A percentile compares a stretch with the other conserved stretches of the same genome.
These are phyloP conservation scores for Silvanus unidentatus DNA, from an alignment of 2,888 invertebrate species.

Conservation along the genomic window DNA sequence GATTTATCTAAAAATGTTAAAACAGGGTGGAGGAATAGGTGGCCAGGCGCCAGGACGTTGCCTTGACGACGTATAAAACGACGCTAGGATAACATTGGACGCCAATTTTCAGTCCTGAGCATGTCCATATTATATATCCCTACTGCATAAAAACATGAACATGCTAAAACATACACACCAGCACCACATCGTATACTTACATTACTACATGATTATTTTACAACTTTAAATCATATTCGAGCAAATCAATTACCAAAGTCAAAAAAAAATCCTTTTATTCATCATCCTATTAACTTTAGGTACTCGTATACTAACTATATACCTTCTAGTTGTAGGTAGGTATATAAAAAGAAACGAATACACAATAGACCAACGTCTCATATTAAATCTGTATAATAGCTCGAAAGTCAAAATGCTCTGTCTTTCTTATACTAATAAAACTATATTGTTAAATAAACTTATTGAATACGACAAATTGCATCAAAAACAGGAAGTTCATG, in stretches of 20 bases:
- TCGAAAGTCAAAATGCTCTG: conserved; percentile 40
- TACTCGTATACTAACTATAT: no score
- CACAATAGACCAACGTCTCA: conserved; percentile 32
- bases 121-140: conserved; percentile 15
- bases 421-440: conserved; percentile 23
- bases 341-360: conserved; percentile 21
- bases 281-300: no score
- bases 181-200: conserved; percentile 20
- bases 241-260: no score
- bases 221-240: no score
- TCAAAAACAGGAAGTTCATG: conserved; percentile 48
- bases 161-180: conserved; percentile 7
- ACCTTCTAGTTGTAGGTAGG: no score
- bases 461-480: conserved; percentile 48
- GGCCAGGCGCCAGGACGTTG: conserved; percentile 34
- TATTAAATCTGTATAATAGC: conserved; percentile 46
- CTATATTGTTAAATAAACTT: conserved; percentile 44
- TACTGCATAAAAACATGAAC: conserved; percentile 10
- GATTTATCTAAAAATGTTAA: conserved; percentile 36
- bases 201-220: conserved; percentile 12
- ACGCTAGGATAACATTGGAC: conserved; percentile 8
- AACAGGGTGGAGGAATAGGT: conserved; percentile 32
- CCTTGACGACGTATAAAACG: conserved; percentile 43
- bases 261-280: no score
- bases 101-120: conserved; percentile 20